Evolutionary conservation across 2,113 vertebrate genomes (phyloP), one percentile per base, ranked within the genome.

Genomic region (Rhombomys opimus): DNA sequence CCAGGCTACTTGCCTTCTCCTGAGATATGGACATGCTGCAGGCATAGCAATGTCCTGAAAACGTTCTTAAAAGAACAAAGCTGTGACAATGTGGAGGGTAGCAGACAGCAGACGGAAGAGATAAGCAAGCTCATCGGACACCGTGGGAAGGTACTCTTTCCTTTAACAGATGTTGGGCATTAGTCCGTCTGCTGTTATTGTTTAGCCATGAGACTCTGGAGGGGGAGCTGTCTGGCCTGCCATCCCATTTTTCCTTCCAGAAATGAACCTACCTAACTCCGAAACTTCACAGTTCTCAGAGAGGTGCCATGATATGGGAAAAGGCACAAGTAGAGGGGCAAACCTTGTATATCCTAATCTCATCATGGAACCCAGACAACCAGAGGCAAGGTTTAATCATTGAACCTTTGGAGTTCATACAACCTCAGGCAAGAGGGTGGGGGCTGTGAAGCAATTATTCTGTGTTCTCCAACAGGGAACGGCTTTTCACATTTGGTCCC

Each of bases 41-140:
- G 96, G 68, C 50, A 96, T 94, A 97, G 94, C 54, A 67, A 72
- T 25, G 50, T 67, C 57, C 81, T 52, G 30, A 5, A 81, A 81
- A 93, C 30, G 27, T n/a, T 12, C 59, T 89, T 86, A 78, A 86
- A 94, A 96, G 87, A 90, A 84, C 61, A 75, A 90, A 87, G 32
- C 50, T 20, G 17, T n/a, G 70, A 67, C 75, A 63, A 50, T 2
- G 5, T 25, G 11, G 78, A 59, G 52, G n/a, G 38, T 7, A 18
- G n/a, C 50, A 72, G n/a, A 54, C 35, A 32, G 70, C 38, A 18
- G 11, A 46, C 72, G 73, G 52, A 41, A n/a, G 3, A 17, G 68
- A 76, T 32, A 32, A 30, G 12, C 76, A 61, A 27, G 32, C 30
- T 12, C 27, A 23, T 50, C 46, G 35, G 84, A 50, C 30, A 15